phyloP scores from a whole-genome alignment of 2,113 vertebrate species.

The Pedetes capensis region DNA sequence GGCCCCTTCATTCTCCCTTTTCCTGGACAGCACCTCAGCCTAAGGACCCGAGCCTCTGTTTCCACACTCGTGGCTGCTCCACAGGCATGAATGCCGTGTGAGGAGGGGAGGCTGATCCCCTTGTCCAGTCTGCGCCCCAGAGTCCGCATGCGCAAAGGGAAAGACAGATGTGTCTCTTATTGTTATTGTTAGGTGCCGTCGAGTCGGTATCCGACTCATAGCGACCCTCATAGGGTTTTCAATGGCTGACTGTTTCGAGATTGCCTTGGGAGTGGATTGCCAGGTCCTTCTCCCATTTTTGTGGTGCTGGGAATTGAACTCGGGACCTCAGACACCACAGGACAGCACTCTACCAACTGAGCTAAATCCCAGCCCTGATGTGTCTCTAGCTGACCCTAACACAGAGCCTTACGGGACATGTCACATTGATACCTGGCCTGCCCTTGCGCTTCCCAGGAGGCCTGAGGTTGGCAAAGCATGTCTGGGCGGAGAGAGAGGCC shows the following conservation, averaged over 20 bases:
- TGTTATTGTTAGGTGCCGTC: too few relatives aligned
- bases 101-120: not conserved
- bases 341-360: too few relatives aligned
- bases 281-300: too few relatives aligned
- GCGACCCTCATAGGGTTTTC: too few relatives aligned
- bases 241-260: too few relatives aligned
- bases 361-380: too few relatives aligned
- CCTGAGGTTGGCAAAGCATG: not conserved
- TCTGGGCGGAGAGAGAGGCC: not conserved
- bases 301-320: too few relatives aligned
- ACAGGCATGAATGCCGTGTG: not conserved
- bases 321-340: too few relatives aligned
- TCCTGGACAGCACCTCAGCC: not conserved
- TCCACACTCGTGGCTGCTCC: not conserved
- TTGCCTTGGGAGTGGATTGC: too few relatives aligned
- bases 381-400: not conserved
- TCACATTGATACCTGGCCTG: not conserved
- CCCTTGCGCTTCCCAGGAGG: not conserved
- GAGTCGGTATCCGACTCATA: too few relatives aligned
- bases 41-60: not conserved
- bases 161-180: not conserved
- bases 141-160: not conserved
- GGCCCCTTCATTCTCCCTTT: fast-evolving
- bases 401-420: not conserved
- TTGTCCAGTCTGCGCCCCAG: too few relatives aligned